Evolutionary conservation across 2,888 invertebrate species (phyloP), one percentile per base, ranked within the genome.

Genomic region (Nephrotoma flavescens): DNA sequence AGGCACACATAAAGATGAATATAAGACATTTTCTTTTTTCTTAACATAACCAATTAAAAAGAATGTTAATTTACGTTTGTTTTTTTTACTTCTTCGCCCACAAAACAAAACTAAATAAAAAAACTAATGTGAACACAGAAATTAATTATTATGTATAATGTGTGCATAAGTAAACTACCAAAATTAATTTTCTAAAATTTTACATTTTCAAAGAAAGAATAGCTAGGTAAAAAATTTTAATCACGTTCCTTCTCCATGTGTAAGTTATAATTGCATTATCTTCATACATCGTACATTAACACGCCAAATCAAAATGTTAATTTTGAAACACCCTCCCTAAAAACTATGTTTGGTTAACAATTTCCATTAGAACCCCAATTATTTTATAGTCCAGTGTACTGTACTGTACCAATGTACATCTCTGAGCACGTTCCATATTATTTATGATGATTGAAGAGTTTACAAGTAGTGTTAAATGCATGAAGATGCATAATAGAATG

Each of bases 1-100:
- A 84, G 84, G 84, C 84, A 84, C 84, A 84, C 84, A 84, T 84
- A 84, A 84, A 84, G 42, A 84, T 84, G 84, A 84, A 84, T n/a
- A 15, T n/a, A 84, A 84, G 71, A 71, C 9, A 31, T 31, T 31
- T 31, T 31, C 1, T 71, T 71, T 31, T 71, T 5, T 52, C 31
- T 71, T 31, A 71, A 71, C 31, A 31, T 71, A 71, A 71, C 9
- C 31, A 71, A 71, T 31, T 71, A 31, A 9, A 52, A 52, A 71
- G 31, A 31, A 9, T 31, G 71, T 71, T 71, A 71, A 31, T 7
- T 31, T 71, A 71, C 71, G 71, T 44, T 9, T 44, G 11, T 44
- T 2, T 52, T 15, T 52, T n/a, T n/a, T 52, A 52, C 52, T 12
- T 71, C 71, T 71, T 71, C 31, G 71, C 71, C 31, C 71, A 71